These are phyloP conservation scores for Papio anubis DNA, from an alignment of 2,113 vertebrate species.

Conservation along the genomic window DNA sequence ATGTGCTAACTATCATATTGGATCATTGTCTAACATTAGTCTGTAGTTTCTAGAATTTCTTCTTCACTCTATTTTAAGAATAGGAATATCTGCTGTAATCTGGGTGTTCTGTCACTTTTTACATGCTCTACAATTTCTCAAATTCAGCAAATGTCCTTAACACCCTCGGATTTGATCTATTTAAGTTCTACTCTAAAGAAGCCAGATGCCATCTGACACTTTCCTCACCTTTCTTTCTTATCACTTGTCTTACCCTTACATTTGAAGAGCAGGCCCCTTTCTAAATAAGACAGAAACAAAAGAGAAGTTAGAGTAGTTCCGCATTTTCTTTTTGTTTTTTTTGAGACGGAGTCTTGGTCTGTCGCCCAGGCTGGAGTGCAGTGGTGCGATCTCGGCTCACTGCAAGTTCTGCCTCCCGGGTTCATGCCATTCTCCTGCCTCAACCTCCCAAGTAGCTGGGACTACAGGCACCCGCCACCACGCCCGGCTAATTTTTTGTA, in stretches of 20 bases:
- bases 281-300: background rate
- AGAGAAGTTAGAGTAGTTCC: background rate
- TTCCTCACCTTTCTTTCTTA: background rate
- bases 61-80: background rate
- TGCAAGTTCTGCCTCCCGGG: no score
- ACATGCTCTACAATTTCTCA: background rate
- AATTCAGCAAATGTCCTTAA: background rate
- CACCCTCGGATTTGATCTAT: background rate
- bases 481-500: no score
- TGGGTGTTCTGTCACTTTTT: background rate
- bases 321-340: background rate
- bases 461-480: no score
- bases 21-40: background rate
- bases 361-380: no score
- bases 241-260: background rate
- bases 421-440: no score
- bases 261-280: background rate
- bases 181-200: background rate
- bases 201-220: background rate
- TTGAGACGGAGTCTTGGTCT: no score
- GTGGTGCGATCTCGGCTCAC: no score
- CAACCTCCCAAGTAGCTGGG: no score
- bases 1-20: background rate
- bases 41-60: background rate
- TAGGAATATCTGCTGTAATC: background rate